Evolutionary conservation across 2,888 invertebrate species (phyloP), one percentile per base, ranked within the genome.

Genomic region (Mellilla xanthometata): DNA sequence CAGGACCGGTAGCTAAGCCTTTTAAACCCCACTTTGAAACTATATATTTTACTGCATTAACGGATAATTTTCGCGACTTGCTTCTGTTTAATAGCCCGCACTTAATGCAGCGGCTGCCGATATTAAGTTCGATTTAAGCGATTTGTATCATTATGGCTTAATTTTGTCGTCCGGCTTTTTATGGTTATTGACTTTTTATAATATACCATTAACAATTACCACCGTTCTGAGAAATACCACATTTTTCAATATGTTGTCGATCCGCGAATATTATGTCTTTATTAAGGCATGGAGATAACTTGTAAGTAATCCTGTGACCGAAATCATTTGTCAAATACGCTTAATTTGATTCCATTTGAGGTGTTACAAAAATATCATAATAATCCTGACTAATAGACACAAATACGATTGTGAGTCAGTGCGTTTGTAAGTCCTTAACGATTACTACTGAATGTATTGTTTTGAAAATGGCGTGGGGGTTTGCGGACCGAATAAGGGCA

Each of bases 71-170:
- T 29, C 44, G 39, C 39, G 11, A 19, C 46, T 32, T 42, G 66
- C 54, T 58, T 57, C 62, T 60, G 59, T 68, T 61, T 64, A 68
- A 72, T 65, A 60, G 63, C 60, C 43, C 49, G 58, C 60, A 65
- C 54, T 65, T 60, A 62, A 33, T 32, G 35, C 60, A 58, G 52
- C 49, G 39, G 40, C 50, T 45, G 49, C 54, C 56, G 50, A 54
- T 59, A 63, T 68, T 58, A 62, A 62, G 41, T 48, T 39, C 41
- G 24, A 24, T 33, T 38, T 38, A 42, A 48, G 38, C 41, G 29
- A 48, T 38, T 42, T 39, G 41, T 41, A 41, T 41, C 31, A 41
- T 41, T 42, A 48, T 34, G 38, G 33, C 41, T 48, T 42, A 34
- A 41, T 48, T 29, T 36, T 24, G 33, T 29, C 38, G 33, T 46